A percentile compares a stretch with the other conserved stretches of the same genome.
phyloP scores from a whole-genome alignment of 2,888 invertebrate species.

The Petrophora chlorosata region DNA sequence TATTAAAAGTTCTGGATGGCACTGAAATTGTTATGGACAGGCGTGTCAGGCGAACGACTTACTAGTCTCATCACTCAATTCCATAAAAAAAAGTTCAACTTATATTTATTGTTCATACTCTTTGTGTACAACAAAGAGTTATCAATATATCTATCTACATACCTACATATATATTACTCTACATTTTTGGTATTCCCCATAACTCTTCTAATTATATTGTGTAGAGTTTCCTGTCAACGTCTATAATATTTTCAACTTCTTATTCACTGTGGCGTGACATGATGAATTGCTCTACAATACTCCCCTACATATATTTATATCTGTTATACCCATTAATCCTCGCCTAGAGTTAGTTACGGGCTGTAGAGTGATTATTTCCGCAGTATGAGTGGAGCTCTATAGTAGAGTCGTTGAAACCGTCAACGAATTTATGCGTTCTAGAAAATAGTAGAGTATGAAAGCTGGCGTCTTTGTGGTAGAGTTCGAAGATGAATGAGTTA shows the following conservation, averaged over 20 bases:
- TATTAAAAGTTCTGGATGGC: too few species aligned
- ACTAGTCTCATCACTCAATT: too few species aligned
- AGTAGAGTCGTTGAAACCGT: constrained; percentile 16
- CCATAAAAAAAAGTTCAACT: too few species aligned
- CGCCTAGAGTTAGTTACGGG: constrained; percentile 13
- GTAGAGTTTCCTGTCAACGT: not conserved
- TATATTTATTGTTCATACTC: too few species aligned
- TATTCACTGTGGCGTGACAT: not conserved
- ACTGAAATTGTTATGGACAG: too few species aligned
- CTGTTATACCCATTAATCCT: constrained; percentile 21
- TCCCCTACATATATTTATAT: constrained; percentile 8
- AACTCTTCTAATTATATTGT: too few species aligned
- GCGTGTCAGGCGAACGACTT: too few species aligned
- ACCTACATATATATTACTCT: too few species aligned
- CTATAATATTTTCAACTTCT: not conserved
- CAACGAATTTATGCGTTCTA: constrained; percentile 21
- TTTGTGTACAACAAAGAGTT: too few species aligned
- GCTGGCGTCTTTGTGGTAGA: too few species aligned
- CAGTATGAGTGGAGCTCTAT: constrained; percentile 13
- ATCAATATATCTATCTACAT: too few species aligned
- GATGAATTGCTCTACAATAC: constrained; percentile 4
- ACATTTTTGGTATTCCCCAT: too few species aligned
- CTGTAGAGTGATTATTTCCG: constrained; percentile 28
- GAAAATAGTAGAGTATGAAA: not conserved
- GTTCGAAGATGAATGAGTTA: not conserved